A percentile compares a stretch with the other conserved stretches of the same genome.
Conservation (phyloP, 2,797 vertebrate species). For the Luscinia megarhynchos region DNA sequence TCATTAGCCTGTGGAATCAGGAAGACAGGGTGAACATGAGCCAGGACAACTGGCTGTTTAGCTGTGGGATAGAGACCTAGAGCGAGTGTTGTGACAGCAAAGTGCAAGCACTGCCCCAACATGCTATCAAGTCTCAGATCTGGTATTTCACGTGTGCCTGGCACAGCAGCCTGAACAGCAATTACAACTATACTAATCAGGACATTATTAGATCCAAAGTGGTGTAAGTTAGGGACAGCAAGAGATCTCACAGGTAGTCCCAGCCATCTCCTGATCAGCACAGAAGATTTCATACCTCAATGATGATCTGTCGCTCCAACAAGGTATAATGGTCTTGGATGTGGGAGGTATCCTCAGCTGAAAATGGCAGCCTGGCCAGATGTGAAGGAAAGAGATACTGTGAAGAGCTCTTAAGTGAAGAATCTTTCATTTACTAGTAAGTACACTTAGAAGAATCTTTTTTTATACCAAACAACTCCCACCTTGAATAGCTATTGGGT, state of each 20-base stretch:
- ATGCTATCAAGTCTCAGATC: neutral
- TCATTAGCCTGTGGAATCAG: conserved; percentile 82
- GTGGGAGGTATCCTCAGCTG: conserved; percentile 85
- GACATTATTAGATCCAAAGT: neutral
- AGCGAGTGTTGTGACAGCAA: neutral
- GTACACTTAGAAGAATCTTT: neutral
- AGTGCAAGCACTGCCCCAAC: neutral
- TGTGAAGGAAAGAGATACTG: conserved; percentile 27
- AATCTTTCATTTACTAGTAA: neutral
- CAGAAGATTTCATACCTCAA: conserved; percentile 84
- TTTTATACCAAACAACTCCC: neutral
- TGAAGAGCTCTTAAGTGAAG: neutral
- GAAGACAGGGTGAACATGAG: neutral
- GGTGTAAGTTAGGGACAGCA: neutral
- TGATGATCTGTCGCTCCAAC: conserved; percentile 94
- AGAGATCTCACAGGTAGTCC: neutral
- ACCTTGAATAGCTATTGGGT: neutral
- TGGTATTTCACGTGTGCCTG: neutral
- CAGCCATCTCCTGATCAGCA: neutral
- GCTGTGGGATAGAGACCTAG: neutral
- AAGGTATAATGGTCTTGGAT: conserved; percentile 93
- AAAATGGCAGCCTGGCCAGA: conserved; percentile 84
- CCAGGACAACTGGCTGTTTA: neutral
- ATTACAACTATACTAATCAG: neutral
- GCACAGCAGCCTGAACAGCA: neutral